A percentile compares a stretch with the other conserved stretches of the same genome.
Conservation (phyloP, 2,797 vertebrate species). For the Calcarius lapponicus region DNA sequence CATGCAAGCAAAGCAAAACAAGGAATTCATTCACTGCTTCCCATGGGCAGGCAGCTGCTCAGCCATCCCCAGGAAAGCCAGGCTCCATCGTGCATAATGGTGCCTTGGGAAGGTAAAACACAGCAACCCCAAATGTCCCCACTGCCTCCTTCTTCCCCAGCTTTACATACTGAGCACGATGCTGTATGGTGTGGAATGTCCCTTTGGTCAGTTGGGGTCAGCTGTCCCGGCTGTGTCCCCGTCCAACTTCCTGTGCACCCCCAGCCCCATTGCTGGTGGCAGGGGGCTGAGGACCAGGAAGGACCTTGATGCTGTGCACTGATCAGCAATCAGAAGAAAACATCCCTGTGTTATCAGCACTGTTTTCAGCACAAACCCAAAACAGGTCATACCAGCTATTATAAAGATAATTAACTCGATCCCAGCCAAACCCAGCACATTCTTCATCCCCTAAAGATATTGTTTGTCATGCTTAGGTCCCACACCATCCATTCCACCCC, state of each 20-base stretch:
- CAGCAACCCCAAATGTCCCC: not conserved
- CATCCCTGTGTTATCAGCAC: not conserved
- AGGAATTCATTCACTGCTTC: not conserved
- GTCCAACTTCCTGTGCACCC: not conserved
- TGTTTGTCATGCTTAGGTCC: not conserved
- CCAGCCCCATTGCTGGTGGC: not conserved
- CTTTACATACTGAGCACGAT: not conserved
- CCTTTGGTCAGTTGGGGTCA: not conserved
- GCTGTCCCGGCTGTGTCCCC: not conserved
- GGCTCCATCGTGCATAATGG: accelerated
- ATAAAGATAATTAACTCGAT: not conserved
- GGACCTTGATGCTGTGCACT: not conserved
- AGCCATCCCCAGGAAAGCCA: not conserved
- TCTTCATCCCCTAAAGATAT: not conserved
- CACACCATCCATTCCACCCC: not conserved
- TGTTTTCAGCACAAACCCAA: not conserved
- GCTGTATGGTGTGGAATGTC: not conserved
- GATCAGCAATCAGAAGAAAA: not conserved
- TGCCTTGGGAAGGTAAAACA: not conserved
- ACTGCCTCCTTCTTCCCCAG: not conserved
- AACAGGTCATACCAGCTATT: not conserved
- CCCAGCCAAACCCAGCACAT: not conserved
- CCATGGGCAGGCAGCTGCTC: not conserved
- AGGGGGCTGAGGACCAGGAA: not conserved
- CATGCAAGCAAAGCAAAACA: not conserved